phyloP scores from a whole-genome alignment of 2,113 vertebrate species.

The Peromyscus californicus region DNA sequence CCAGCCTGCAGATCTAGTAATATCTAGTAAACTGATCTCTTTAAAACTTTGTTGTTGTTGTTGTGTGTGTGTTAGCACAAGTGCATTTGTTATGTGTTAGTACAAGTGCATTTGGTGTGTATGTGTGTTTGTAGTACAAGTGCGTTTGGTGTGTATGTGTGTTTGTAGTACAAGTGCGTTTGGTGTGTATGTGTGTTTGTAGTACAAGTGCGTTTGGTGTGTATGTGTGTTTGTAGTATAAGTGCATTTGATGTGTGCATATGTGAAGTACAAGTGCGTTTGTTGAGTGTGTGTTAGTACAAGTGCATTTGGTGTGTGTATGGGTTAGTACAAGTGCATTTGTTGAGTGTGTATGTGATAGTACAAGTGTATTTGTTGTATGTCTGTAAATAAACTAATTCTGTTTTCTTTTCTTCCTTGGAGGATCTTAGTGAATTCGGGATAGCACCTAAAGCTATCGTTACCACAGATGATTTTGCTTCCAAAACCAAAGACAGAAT shows the following conservation, averaged over 20 bases:
- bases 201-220: not conserved
- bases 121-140: too few species aligned
- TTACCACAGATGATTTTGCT: conserved; percentile 93
- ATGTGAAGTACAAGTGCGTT: too few species aligned
- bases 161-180: too few species aligned
- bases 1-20: not conserved
- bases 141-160: not conserved
- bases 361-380: not conserved
- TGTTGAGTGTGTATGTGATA: not conserved
- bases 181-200: not conserved
- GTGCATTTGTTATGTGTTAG: not conserved
- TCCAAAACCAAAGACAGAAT: conserved; percentile 91
- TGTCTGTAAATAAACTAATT: not conserved
- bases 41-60: not conserved
- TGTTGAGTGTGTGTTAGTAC: not conserved
- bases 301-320: not conserved
- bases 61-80: not conserved
- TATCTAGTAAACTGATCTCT: not conserved
- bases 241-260: too few species aligned
- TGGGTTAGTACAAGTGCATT: not conserved
- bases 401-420: conserved; percentile 59
- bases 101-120: too few species aligned
- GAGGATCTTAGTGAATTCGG: conserved; percentile 98
- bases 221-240: too few species aligned
- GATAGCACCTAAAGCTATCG: conserved; percentile 95